Evolutionary conservation across 2,113 vertebrate species (phyloP), one percentile per base, ranked within the genome.

Genomic region (Osmerus mordax): DNA sequence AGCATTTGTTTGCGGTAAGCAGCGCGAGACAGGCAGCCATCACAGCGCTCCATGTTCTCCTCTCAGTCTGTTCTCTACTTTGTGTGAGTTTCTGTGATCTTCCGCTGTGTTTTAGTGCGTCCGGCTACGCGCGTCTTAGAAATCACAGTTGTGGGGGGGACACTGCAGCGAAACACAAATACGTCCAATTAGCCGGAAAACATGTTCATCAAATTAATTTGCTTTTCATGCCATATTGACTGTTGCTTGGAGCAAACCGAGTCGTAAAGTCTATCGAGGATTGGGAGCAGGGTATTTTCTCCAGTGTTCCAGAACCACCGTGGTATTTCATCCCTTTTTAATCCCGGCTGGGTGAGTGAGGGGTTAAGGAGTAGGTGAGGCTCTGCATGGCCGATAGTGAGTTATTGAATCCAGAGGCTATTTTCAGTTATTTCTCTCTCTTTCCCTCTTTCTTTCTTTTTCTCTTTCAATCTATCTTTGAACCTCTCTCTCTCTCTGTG

Each of bases 351-450:
- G 84, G 76, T 82, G 83, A 81, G 47, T 62, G 78, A 79, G 78
- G 77, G 67, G 82, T 86, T 73, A 74, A 82, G 81, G 41, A 88
- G 83, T 78, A 78, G 55, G 56, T 74, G 61, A 77, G 74, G 76
- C 74, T 84, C 65, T 77, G 80, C 72, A 80, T 73, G 80, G 83
- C 79, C 78, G 65, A 67, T 59, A 69, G 81, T 23, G 72, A 62
- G 70, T 74, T 79, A 84, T 59, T 82, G 69, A 78, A 84, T 84
- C 83, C 71, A 77, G 51, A 58, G 62, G 72, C 74, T 87, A 87
- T 86, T 83, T 87, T 87, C 86, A 86, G 82, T 74, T 47, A 67
- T 72, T 52, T 70, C 68, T 65, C 71, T 81, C 70, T 56, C 58
- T 19, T 19, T 23, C 58, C 19, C 58, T 19, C 58, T 11, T 12